Evolutionary conservation across 1,140 invertebrate genomes (phyloP), one percentile per base, ranked within the genome.

Genomic region (Pogonomyrmex barbatus): DNA sequence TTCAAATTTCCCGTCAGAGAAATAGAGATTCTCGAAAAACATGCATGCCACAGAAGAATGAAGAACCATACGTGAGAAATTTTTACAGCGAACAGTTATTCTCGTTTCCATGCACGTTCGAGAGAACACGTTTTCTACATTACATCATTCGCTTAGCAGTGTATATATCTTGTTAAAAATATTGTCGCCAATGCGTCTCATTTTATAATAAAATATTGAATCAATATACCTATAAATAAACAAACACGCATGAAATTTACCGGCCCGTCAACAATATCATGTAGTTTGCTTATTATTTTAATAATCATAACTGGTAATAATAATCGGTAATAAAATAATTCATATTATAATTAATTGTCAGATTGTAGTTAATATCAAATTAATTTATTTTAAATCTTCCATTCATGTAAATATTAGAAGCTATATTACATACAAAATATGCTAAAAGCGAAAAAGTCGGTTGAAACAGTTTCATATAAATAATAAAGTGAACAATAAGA

Each of bases 1-100:
- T 65, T 78, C 60, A 12, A 68, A 50, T 39, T n/a, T 62, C 50
- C 17, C 76, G 76, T 30, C 30, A 5, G 76, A 47, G 58, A 65
- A 47, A 65, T 78, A 50, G 10, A 78, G 60, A 50, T 78, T 65
- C 42, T 78, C 42, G 10, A 78, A n/a, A 36, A 60, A 45, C 42
- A 30, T 14, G 30, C 39, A 45, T 3, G 4, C n/a, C 30, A 33
- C 10, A 42, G 42, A 58, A 47, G 58, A n/a, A 30, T 24, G 65
- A 47, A 14, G 42, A 42, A 5, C 10, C 39, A 17, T n/a, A 1
- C 24, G 33, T n/a, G 39, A 1, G 30, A 36, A 30, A 65, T 50
- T 78, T 78, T 78, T 33, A 17, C 5, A 78, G 58, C 17, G 9
- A 65, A 36, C 17, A 67, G 1, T 24, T 58, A 58, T 17, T 12